Evolutionary conservation across 2,113 vertebrate genomes (phyloP).

Genomic region (Triplophysa rosa): DNA sequence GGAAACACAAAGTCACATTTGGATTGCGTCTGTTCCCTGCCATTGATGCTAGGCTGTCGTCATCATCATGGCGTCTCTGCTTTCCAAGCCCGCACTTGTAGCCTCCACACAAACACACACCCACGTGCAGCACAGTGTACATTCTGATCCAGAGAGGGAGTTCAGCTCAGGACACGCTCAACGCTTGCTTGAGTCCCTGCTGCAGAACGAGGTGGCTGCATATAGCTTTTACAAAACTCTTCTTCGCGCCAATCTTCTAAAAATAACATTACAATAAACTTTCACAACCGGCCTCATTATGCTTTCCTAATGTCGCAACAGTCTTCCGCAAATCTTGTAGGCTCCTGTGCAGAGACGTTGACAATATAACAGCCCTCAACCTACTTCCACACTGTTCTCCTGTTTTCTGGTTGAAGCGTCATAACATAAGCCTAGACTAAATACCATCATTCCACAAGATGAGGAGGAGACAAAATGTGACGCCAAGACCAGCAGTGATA

Average conservation of each 20-base stretch:
- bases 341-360: no score
- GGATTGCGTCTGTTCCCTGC: slow-evolving; percentile 45
- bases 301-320: neutral
- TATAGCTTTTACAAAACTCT: neutral
- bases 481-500: neutral
- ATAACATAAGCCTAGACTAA: neutral
- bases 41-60: slow-evolving; percentile 51
- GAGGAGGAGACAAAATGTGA: neutral
- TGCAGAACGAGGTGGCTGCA: neutral
- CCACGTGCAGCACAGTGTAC: slow-evolving; percentile 30
- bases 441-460: neutral
- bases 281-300: neutral
- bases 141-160: slow-evolving; percentile 37
- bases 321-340: no score
- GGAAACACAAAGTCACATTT: slow-evolving; percentile 50
- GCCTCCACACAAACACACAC: slow-evolving; percentile 36
- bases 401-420: no score
- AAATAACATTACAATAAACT: neutral
- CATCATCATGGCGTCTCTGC: slow-evolving; percentile 42
- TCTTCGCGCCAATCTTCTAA: neutral
- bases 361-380: no score
- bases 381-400: no score
- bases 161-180: slow-evolving; percentile 37
- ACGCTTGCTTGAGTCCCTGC: neutral
- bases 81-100: slow-evolving; percentile 22